Conservation (phyloP, 2,888 invertebrate genomes). For the Macrosoma leucophasiata region DNA sequence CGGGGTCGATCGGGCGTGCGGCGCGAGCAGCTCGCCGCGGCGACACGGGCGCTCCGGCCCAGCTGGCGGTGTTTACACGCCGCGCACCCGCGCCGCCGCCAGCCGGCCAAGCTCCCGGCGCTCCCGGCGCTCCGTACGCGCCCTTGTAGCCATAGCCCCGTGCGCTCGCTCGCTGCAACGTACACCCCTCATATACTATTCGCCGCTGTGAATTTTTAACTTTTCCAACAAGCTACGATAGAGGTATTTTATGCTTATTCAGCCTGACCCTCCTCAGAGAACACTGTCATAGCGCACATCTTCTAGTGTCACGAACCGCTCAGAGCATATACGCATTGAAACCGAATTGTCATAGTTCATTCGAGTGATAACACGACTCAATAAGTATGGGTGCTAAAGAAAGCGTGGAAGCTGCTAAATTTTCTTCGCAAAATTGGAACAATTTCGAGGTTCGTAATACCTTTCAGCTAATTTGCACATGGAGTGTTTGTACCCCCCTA, state of each 20-base stretch:
- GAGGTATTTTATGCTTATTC: slow-evolving; percentile 69
- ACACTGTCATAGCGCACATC: slow-evolving; percentile 62
- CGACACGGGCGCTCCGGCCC: slow-evolving; percentile 35
- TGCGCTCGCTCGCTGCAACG: slow-evolving; percentile 52
- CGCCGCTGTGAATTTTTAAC: slow-evolving; percentile 69
- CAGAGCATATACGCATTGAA: slow-evolving; percentile 67
- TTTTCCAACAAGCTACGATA: slow-evolving; percentile 58
- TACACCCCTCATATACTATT: slow-evolving; percentile 66
- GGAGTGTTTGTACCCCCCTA: slow-evolving; percentile 69
- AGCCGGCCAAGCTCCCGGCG: slow-evolving; percentile 37
- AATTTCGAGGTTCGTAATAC: slow-evolving; percentile 83
- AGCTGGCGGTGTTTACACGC: slow-evolving; percentile 71
- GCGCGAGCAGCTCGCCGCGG: slow-evolving; percentile 32
- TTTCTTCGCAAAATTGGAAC: slow-evolving; percentile 88
- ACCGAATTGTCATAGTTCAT: slow-evolving; percentile 64
- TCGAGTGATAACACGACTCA: slow-evolving; percentile 67
- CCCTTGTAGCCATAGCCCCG: no score
- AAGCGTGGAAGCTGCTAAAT: slow-evolving; percentile 87
- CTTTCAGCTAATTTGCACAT: slow-evolving; percentile 71
- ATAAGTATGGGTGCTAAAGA: slow-evolving; percentile 87
- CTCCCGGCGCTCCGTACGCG: slow-evolving; percentile 36
- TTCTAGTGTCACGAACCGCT: slow-evolving; percentile 57
- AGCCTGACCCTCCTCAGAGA: slow-evolving; percentile 55
- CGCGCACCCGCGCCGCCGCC: slow-evolving; percentile 45
- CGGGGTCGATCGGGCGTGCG: slow-evolving; percentile 28